These are phyloP conservation scores for Callopanchax toddi DNA, from an alignment of 2,113 vertebrate genomes.

Conservation along the genomic window DNA sequence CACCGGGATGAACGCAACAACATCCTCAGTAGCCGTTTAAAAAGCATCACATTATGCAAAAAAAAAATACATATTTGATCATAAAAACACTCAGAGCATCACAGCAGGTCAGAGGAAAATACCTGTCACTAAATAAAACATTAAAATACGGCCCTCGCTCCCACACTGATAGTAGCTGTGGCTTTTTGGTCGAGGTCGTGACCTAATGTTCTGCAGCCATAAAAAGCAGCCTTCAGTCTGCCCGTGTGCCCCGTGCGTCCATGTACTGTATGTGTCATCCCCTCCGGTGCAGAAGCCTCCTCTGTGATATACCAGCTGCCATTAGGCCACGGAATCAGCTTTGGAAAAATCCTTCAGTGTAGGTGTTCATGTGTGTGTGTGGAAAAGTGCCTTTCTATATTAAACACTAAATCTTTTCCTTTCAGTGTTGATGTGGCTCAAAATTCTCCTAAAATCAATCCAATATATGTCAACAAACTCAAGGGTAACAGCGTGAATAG, in stretches of 20 bases:
- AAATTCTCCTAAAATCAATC: too few relatives aligned
- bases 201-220: conserved; percentile 71
- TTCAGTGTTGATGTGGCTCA: neutral
- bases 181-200: conserved; percentile 54
- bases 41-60: conserved; percentile 17
- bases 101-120: conserved; percentile 39
- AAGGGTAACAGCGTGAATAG: neutral
- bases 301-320: conserved; percentile 56
- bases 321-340: conserved; percentile 47
- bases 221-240: conserved; percentile 63
- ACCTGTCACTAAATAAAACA: conserved; percentile 60
- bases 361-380: neutral
- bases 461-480: too few relatives aligned
- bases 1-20: conserved; percentile 30
- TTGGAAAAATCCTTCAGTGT: conserved; percentile 10
- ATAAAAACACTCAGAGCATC: conserved; percentile 34
- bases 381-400: conserved; percentile 18
- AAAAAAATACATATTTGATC: conserved; percentile 27
- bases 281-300: conserved; percentile 39
- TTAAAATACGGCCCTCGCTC: conserved; percentile 42
- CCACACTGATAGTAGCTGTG: conserved; percentile 48
- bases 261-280: conserved; percentile 32
- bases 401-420: conserved; percentile 20
- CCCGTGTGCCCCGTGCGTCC: conserved; percentile 19
- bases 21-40: conserved; percentile 18